Base-by-base conservation (phyloP, 2,797 vertebrate genomes). In the Sphenodon punctatus region DNA sequence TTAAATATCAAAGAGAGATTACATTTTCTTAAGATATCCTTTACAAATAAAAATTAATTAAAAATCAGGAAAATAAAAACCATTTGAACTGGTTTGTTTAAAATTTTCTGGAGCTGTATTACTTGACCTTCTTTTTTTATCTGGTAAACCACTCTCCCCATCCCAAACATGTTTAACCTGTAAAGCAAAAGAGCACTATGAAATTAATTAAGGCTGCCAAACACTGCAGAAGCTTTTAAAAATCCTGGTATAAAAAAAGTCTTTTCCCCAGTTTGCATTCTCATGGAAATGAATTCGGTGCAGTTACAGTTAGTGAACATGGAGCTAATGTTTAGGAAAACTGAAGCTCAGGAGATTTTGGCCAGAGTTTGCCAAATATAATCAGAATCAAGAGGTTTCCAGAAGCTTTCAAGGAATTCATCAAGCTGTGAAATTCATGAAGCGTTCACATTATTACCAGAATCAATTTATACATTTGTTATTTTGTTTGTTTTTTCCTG, bases 321-420 rank as follows among this genome's bases (percentile, higher is more conserved):
- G n/a, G 30, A 68, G 45, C 30, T 10, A 14, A 32, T 4, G 27
- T 43, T 59, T 23, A 55, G 45, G 42, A 72, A 69, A 73, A 76
- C 0, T 66, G 59, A 80, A 76, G 76, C 45, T 67, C 34, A 66
- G 27, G 64, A 66, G 46, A 56, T 46, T 46, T 7, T 72, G 67
- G 49, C 63, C 51, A 23, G 10, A 38, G 38, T 51, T 74, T 51
- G 67, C 64, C 59, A 79, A n/a, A 55, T 63, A 56, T 72, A 73
- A 64, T 20, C 71, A 58, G 59, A 59, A 69, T 49, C 32, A 69
- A 76, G 67, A 56, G n/a, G 42, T 27, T 82, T 82, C 82, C 64
- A 69, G 76, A 61, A 46, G 75, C 58, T 69, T 66, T 69, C 32
- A 69, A 66, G 67, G 79, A 30, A 58, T 65, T 79, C 63, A 17